Percentiles rank a stretch among this genome's conserved stretches.
Conservation (phyloP, 2,888 invertebrate genomes). For the Rutpela maculata region DNA sequence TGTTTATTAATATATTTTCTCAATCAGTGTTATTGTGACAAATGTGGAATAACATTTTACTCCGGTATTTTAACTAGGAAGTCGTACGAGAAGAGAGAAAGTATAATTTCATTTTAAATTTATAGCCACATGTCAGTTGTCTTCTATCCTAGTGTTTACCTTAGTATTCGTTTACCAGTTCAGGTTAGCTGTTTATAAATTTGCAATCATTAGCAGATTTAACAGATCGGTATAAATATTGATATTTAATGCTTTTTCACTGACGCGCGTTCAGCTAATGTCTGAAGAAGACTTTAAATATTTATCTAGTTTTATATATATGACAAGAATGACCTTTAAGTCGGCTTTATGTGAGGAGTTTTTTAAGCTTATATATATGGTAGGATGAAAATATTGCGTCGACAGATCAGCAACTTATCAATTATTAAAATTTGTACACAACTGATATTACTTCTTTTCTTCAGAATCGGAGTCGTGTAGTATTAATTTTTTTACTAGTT, state of each 20-base stretch:
- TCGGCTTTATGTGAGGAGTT: background rate
- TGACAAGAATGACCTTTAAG: background rate
- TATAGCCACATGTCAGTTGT: background rate
- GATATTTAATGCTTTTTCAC: constrained; percentile 3
- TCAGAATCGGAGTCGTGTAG: no score
- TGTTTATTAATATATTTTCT: background rate
- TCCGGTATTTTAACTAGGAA: constrained; percentile 7
- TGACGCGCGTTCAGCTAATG: constrained; percentile 6
- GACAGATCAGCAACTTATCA: no score
- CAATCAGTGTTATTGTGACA: background rate
- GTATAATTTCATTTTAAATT: constrained; percentile 2
- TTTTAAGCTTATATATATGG: background rate
- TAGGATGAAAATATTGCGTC: background rate
- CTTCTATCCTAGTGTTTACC: constrained; percentile 2
- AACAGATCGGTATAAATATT: constrained; percentile 9
- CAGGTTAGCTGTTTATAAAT: background rate
- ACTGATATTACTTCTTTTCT: no score
- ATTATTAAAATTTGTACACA: no score
- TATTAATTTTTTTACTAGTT: no score
- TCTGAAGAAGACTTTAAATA: constrained; percentile 16
- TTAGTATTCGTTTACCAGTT: background rate
- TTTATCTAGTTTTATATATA: constrained; percentile 4
- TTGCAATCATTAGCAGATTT: constrained; percentile 8
- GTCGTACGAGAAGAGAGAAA: background rate
- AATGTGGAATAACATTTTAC: background rate